These are phyloP conservation scores for Boloria selene DNA, from an alignment of 2,888 invertebrate genomes.

Conservation along the genomic window DNA sequence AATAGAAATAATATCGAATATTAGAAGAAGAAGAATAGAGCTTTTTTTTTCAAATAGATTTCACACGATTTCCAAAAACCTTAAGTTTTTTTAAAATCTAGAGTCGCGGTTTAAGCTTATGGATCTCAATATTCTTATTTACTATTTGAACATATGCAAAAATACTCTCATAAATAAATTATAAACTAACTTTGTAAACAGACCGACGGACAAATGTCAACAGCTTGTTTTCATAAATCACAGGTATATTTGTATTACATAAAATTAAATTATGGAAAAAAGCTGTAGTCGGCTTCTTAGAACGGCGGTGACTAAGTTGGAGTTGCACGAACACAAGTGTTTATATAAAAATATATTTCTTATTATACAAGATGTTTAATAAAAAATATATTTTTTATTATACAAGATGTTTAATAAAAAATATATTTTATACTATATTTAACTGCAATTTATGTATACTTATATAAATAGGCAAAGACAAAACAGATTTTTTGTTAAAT, in stretches of 20 bases:
- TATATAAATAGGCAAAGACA: too few species aligned
- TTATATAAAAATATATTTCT: neutral
- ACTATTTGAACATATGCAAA: neutral
- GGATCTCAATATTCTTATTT: too few species aligned
- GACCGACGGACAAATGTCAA: slow-evolving; percentile 54
- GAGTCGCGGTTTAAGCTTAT: neutral
- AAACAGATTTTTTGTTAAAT: too few species aligned
- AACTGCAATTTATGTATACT: too few species aligned
- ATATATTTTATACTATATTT: too few species aligned
- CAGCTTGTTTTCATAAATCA: slow-evolving; percentile 61
- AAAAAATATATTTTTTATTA: too few species aligned
- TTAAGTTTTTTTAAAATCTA: neutral
- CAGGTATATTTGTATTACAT: slow-evolving; percentile 69
- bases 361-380: too few species aligned
- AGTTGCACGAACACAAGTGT: slow-evolving; percentile 19
- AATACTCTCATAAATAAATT: slow-evolving; percentile 13
- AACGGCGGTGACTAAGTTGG: slow-evolving; percentile 53
- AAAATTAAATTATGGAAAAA: slow-evolving; percentile 63
- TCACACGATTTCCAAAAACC: neutral
- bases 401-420: too few species aligned
- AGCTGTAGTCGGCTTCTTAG: slow-evolving; percentile 58
- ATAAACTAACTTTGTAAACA: slow-evolving; percentile 38
- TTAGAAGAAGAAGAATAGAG: too few species aligned
- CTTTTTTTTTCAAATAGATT: too few species aligned
- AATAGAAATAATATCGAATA: too few species aligned